A percentile compares a stretch with the other conserved stretches of the same genome.
phyloP scores from a whole-genome alignment of 2,888 invertebrate species.

The Zygogramma bicolorata region DNA sequence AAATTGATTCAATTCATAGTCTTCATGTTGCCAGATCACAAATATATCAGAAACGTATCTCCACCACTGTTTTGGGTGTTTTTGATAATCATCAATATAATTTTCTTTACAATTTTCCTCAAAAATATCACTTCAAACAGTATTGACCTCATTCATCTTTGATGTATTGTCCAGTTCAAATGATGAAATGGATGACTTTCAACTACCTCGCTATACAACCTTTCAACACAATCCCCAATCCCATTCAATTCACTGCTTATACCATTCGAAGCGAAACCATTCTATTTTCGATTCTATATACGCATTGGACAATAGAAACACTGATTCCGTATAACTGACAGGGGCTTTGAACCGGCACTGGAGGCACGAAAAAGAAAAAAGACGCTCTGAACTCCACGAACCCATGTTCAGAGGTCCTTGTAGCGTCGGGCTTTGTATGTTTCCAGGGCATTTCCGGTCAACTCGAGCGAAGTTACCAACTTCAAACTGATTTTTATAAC shows the following conservation, averaged over 20 bases:
- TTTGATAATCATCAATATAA: no score
- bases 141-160: no score
- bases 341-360: not conserved
- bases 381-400: not conserved
- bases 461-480: not conserved
- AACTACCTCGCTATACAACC: no score
- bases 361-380: not conserved
- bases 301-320: not conserved
- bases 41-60: no score
- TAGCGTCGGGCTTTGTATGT: not conserved
- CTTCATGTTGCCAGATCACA: no score
- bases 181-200: no score
- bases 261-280: not conserved
- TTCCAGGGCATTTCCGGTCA: not conserved
- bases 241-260: not conserved
- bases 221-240: no score
- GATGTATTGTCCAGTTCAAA: no score
- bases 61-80: no score
- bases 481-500: not conserved
- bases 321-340: not conserved
- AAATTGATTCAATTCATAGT: no score
- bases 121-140: no score
- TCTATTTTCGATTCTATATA: not conserved
- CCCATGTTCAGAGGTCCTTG: not conserved
- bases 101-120: no score